Evolutionary conservation across 2,113 vertebrate genomes (phyloP), one percentile per base, ranked within the genome.

Genomic region (Abramis brama): DNA sequence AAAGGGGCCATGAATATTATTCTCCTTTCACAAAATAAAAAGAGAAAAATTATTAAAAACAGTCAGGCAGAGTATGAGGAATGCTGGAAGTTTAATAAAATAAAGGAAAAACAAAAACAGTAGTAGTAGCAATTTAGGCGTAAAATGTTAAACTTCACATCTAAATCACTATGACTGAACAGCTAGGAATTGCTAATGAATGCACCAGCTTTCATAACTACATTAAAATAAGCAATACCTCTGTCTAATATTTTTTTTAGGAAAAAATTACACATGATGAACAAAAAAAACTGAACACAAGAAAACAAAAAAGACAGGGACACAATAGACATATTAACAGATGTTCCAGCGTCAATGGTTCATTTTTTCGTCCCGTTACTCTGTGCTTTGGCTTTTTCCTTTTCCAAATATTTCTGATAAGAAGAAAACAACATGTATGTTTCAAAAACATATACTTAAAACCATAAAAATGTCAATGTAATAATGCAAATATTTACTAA

Each of bases 381-480:
- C 82, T 86, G 86, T 30, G 79, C 84, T 87, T 92, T 93, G 36
- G 10, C 83, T 4, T 91, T 90, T 21, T 95, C 93, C 77, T 93
- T 95, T 86, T 94, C 93, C 91, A 95, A 86, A 64, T 95, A 76
- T 94, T 94, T 94, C 95, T 95, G 88, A 6, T 90, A 87, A 6
- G 39, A 2, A 84, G 17, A 17, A 55, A 36, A 50, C 57, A 21
- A 75, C 30, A 86, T 27, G 12, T 11, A 85, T 27, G 19, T 74
- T 27, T 66, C 13, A 87, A 27, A 27, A 10, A 55, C 8, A 19
- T 52, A 21, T 57, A 5, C 1, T 75, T 13, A 59, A 11, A n/a
- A 59, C 7, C 75, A 30, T n/a, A 36, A 59, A 60, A 45, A n/a
- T 3, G 43, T 33, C 25, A 66, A 52, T 68, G 21, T 71, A n/a